Evolutionary conservation across 2,888 invertebrate species (phyloP), one percentile per base, ranked within the genome.

Genomic region (Coelopa pilipes): DNA sequence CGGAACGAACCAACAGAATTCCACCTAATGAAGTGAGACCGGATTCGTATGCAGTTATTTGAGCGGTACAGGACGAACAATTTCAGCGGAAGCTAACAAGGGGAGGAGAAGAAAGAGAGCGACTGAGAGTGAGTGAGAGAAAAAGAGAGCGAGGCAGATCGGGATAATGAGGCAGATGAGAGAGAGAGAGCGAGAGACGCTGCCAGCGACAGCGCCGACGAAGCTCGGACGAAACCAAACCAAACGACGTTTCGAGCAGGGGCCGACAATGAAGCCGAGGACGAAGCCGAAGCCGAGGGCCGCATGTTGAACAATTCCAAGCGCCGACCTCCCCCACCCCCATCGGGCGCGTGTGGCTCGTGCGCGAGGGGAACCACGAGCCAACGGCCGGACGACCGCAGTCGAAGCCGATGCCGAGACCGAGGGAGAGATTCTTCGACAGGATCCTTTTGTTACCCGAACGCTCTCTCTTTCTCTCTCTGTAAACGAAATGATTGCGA

Each of bases 391-490:
- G 7, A 34, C 34, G 34, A 34, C 34, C n/a, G n/a, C n/a, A n/a
- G n/a, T n/a, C n/a, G n/a, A n/a, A n/a, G n/a, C n/a, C n/a, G n/a
- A n/a, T n/a, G n/a, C n/a, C 24, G 46, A 34, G 7, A 50, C 19
- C 21, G 3, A 53, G n/a, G 53, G 49, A 66, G 72, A 76, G 74
- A 77, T 34, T 75, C 73, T 70, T 73, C 74, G 62, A 70, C 73
- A 69, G 72, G 71, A 77, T 74, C 76, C n/a, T n/a, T 76, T 70
- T 72, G 68, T 63, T 72, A 24, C 24, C 59, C 19, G 72, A 69
- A 45, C 65, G 49, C 62, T 63, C 55, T 65, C 34, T 2, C 34
- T n/a, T n/a, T n/a, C n/a, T n/a, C n/a, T n/a, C n/a, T n/a, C n/a
- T n/a, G n/a, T n/a, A 60, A 55, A 34, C 7, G 34, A 73, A 70